Conservation (phyloP, 1,140 invertebrate species). For the Brachionus asplanchnoidis region DNA sequence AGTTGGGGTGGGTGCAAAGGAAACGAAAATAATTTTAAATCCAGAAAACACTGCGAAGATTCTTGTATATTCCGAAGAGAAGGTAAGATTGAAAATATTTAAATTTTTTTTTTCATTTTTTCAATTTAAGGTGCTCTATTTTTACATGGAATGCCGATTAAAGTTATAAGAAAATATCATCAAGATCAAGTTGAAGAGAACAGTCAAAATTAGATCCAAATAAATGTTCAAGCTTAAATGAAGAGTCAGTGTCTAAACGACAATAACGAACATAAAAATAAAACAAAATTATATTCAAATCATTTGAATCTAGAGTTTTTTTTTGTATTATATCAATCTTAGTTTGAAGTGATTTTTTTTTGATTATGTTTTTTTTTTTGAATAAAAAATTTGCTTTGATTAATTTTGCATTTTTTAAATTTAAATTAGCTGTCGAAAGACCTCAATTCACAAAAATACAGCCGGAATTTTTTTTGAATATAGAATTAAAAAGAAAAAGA, state of each 20-base stretch:
- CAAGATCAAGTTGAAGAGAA: not conserved
- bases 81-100: not conserved
- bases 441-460: not conserved
- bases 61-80: slow-evolving; percentile 21
- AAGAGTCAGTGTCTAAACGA: not conserved
- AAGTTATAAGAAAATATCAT: slow-evolving; percentile 5
- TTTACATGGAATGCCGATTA: slow-evolving; percentile 28
- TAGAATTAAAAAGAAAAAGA: too few species aligned
- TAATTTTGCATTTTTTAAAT: not conserved
- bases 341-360: slow-evolving; percentile 34
- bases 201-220: not conserved
- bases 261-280: not conserved
- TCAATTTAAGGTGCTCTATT: not conserved
- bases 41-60: slow-evolving; percentile 35
- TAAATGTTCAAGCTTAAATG: not conserved
- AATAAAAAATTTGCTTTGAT: slow-evolving; percentile 6
- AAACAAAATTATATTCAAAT: not conserved
- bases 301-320: not conserved
- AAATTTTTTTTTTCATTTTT: not conserved
- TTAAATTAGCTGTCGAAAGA: not conserved
- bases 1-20: slow-evolving; percentile 41
- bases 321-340: not conserved
- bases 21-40: slow-evolving; percentile 33
- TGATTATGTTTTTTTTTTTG: not conserved
- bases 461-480: too few species aligned